These are phyloP conservation scores for Steromphala cineraria DNA, from an alignment of 2,888 invertebrate species.

Conservation along the genomic window DNA sequence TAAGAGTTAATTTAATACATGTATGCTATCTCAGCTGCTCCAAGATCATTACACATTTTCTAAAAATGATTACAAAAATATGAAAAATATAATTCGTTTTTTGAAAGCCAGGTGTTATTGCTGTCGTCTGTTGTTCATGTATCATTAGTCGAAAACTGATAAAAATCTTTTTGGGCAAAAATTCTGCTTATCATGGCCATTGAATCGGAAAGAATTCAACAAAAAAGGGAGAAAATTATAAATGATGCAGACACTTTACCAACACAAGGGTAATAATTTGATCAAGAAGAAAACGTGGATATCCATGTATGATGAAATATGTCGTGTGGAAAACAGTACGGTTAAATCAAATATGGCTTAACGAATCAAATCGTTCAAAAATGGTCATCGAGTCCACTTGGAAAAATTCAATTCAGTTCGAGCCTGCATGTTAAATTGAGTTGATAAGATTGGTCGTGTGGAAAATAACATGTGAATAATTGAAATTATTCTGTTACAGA, in stretches of 20 bases:
- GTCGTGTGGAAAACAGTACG: background rate
- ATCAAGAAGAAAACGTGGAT: background rate
- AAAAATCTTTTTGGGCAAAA: too few relatives aligned
- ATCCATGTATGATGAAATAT: background rate
- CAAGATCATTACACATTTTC: too few relatives aligned
- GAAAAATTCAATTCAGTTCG: background rate
- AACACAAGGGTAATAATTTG: background rate
- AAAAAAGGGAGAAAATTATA: background rate
- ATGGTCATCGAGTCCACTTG: background rate
- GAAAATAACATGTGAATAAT: background rate
- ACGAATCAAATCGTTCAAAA: background rate
- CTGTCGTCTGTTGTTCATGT: too few relatives aligned
- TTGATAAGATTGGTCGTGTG: background rate
- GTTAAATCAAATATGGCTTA: background rate
- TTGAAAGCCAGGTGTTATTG: too few relatives aligned
- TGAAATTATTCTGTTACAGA: background rate
- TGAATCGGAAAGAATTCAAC: too few relatives aligned
- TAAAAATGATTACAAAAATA: too few relatives aligned
- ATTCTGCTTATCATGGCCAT: too few relatives aligned
- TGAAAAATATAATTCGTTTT: too few relatives aligned
- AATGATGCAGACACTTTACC: background rate
- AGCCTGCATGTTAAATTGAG: background rate
- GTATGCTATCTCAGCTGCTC: too few relatives aligned
- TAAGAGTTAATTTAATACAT: too few relatives aligned
- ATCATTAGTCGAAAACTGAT: too few relatives aligned